A percentile compares a stretch with the other conserved stretches of the same genome.
These are phyloP conservation scores for Anoncus sp. DNA, from an alignment of 2,888 invertebrate genomes.

Conservation along the genomic window DNA sequence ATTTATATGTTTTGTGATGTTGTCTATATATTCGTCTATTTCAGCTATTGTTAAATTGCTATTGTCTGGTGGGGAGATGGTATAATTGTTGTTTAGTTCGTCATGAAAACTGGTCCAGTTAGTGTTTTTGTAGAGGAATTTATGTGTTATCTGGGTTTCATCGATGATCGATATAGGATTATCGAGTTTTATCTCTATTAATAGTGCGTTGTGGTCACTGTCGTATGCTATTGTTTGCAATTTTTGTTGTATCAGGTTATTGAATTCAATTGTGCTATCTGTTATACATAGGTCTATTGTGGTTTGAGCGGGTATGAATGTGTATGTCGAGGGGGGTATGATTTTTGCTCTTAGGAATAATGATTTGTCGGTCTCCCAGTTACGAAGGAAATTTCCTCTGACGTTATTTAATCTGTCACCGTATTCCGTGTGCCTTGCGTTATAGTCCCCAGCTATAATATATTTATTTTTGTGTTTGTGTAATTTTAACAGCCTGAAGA, in stretches of 20 bases:
- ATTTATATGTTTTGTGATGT: constrained; percentile 9
- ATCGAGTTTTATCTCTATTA: too few species aligned
- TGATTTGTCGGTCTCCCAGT: too few species aligned
- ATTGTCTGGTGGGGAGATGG: constrained; percentile 23
- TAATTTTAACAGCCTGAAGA: constrained; percentile 36
- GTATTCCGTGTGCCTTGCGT: constrained; percentile 48
- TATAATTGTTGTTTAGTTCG: neutral
- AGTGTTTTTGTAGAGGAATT: constrained; percentile 43
- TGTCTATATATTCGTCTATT: constrained; percentile 39
- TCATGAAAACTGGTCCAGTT: constrained; percentile 54
- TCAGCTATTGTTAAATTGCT: constrained; percentile 55
- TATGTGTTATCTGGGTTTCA: neutral
- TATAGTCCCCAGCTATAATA: constrained; percentile 62
- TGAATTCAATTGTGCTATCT: constrained; percentile 33
- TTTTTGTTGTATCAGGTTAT: constrained; percentile 23
- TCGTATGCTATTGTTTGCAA: constrained; percentile 24
- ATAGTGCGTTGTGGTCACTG: constrained; percentile 58
- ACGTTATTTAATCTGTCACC: constrained; percentile 5
- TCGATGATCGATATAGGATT: too few species aligned
- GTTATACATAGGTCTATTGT: too few species aligned
- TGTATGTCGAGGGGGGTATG: too few species aligned
- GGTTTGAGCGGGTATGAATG: too few species aligned
- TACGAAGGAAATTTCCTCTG: constrained; percentile 33
- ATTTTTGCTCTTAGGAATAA: too few species aligned
- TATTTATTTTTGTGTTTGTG: constrained; percentile 36